Evolutionary conservation across 1,140 invertebrate genomes (phyloP).

Genomic region (Patella vulgata): DNA sequence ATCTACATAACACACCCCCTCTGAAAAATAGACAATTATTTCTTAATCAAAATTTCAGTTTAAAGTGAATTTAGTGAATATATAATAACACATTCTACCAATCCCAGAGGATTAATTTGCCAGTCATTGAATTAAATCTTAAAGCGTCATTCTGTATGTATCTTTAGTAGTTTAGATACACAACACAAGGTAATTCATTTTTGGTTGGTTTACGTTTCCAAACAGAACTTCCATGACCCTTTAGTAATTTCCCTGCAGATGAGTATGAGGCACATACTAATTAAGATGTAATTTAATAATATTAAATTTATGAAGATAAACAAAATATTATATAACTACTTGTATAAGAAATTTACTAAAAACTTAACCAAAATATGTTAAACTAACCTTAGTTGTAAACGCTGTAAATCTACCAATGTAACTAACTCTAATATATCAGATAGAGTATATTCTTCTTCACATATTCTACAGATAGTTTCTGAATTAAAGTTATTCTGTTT

Average conservation of each 20-base stretch:
- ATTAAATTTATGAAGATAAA: neutral
- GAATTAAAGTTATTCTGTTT: slow-evolving; percentile 53
- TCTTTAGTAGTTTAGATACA: too few relatives aligned
- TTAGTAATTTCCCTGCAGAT: neutral
- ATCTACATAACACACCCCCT: slow-evolving; percentile 56
- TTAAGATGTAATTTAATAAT: neutral
- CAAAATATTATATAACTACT: neutral
- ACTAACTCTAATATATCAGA: slow-evolving; percentile 81
- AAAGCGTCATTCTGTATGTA: too few relatives aligned
- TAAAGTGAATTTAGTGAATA: neutral
- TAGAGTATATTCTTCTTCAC: slow-evolving; percentile 80
- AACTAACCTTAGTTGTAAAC: slow-evolving; percentile 77
- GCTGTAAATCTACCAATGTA: slow-evolving; percentile 79
- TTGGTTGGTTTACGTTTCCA: neutral
- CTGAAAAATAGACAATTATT: slow-evolving; percentile 33
- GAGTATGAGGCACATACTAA: neutral
- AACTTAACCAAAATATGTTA: neutral
- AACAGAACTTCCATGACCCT: neutral
- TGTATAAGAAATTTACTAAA: neutral
- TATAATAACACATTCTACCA: too few relatives aligned
- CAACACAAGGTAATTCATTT: too few relatives aligned
- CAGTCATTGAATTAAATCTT: too few relatives aligned
- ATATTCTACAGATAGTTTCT: slow-evolving; percentile 71
- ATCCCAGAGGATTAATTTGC: too few relatives aligned
- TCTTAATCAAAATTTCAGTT: neutral